Evolutionary conservation across 2,797 vertebrate species (phyloP).

Genomic region (Phalanger gymnotis): DNA sequence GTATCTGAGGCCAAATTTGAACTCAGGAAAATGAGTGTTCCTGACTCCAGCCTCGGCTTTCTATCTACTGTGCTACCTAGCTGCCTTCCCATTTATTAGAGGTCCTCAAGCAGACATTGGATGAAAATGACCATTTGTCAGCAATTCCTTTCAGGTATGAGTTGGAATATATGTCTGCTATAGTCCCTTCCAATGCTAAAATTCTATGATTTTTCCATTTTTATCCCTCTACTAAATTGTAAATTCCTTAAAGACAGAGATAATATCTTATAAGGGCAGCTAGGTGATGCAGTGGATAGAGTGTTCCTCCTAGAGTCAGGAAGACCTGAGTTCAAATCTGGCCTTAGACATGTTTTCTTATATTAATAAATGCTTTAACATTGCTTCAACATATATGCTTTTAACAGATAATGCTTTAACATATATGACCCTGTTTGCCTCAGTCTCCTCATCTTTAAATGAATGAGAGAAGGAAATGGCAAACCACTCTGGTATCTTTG

Average conservation of each 20-base stretch:
- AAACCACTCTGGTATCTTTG: neutral
- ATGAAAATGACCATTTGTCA: neutral
- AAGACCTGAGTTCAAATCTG: neutral
- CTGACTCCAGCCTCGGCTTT: no score
- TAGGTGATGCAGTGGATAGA: neutral
- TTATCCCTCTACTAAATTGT: neutral
- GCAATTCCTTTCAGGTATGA: neutral
- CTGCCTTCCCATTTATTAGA: neutral
- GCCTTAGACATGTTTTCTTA: neutral
- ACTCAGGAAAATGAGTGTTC: neutral
- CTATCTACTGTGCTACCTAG: neutral
- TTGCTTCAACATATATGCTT: no score
- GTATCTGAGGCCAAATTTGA: no score
- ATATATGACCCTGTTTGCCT: neutral
- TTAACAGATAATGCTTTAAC: no score
- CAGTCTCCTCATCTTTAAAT: neutral
- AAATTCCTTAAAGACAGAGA: neutral
- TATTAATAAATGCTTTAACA: no score
- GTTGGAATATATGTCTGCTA: neutral
- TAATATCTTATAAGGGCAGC: neutral
- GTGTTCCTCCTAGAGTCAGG: neutral
- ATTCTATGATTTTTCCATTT: neutral
- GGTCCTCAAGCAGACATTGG: neutral
- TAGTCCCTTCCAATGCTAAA: neutral
- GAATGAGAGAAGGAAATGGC: neutral